phyloP scores from a whole-genome alignment of 2,797 vertebrate species.

The Austrolebias charrua region DNA sequence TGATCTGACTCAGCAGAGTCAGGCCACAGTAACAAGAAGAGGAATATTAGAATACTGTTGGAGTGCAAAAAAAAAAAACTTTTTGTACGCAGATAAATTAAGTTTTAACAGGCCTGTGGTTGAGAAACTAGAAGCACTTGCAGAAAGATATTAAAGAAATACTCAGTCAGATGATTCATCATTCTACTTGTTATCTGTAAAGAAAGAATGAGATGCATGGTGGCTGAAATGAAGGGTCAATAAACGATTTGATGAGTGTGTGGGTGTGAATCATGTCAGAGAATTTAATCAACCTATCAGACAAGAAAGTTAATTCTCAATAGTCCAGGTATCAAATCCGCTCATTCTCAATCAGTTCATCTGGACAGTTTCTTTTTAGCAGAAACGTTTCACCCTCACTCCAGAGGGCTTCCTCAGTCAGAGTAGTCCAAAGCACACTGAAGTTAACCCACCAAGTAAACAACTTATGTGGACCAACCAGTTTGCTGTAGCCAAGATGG shows the following conservation, averaged over 20 bases:
- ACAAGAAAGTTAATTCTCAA: too few species aligned
- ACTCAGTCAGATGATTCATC: neutral
- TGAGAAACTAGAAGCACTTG: neutral
- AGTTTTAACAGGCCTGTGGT: neutral
- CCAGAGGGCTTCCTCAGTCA: too few species aligned
- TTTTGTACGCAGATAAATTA: neutral
- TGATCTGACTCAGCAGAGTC: slow-evolving; percentile 1
- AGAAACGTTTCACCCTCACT: too few species aligned
- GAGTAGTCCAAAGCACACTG: too few species aligned
- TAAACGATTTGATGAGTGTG: neutral
- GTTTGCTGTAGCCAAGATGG: too few species aligned
- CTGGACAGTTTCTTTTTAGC: too few species aligned
- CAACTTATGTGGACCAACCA: too few species aligned
- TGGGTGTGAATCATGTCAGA: neutral
- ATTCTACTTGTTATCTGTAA: neutral
- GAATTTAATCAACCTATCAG: neutral
- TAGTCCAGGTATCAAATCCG: too few species aligned
- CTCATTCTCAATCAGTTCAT: too few species aligned
- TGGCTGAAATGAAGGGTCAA: neutral
- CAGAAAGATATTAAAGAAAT: neutral
- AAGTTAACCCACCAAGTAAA: too few species aligned
- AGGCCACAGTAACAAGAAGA: neutral
- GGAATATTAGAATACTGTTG: neutral
- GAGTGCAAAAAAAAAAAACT: neutral
- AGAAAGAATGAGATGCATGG: neutral